Evolutionary conservation across 2,888 invertebrate species (phyloP), one percentile per base, ranked within the genome.

Genomic region (Acronicta aceris): DNA sequence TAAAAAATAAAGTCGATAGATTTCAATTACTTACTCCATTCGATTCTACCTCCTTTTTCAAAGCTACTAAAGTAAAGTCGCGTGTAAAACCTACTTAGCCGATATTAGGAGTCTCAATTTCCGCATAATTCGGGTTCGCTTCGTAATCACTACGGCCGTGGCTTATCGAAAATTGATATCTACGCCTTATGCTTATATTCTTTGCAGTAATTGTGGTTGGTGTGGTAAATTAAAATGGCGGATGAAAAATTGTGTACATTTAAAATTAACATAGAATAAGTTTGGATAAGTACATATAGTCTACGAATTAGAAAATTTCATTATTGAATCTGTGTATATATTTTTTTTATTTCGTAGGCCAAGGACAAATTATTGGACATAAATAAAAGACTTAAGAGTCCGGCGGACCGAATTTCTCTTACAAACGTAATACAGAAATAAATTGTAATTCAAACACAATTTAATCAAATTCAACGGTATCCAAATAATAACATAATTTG

Each of bases 111-210:
- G 46, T 65, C 61, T 60, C 61, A 71, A 71, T 76, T 59, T 66
- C 59, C 59, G 6, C 52, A 59, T 42, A 57, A 51, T 65, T 45
- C 33, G 45, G 43, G 53, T 60, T 58, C 54, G 45, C 63, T 62
- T 38, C 60, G 59, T 71, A 71, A 77, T 71, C 70, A 72, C 41
- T 47, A 55, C 56, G 49, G 50, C 38, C 46, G 46, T 30, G 57
- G 53, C 68, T 78, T 75, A 78, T 80, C 77, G 61, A 41, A 64
- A 74, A 77, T 74, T 73, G 69, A 73, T 77, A 81, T 79, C 73
- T 62, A 41, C 64, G 49, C 51, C 45, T 78, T 75, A 71, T 65
- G 50, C 63, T 68, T 65, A 73, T 74, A 3, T 72, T 65, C 62
- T 70, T 59, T 67, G 40, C 50, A 59, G 46, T 57, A 57, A 59